Conservation (phyloP, 2,888 invertebrate genomes). For the Ophion obscuratus region DNA sequence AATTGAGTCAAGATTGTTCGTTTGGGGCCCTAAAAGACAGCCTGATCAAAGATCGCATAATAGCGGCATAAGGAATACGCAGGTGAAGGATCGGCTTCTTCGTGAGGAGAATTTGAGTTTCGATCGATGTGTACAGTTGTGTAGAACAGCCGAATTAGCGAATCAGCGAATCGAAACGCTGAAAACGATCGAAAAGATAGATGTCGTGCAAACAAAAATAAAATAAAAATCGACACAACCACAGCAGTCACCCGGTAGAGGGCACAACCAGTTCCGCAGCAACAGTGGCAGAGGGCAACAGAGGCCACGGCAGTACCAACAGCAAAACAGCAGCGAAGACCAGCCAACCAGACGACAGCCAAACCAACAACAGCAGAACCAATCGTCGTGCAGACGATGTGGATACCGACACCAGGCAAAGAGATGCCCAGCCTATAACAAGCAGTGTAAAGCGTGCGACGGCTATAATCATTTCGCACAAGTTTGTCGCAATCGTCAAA, state of each 20-base stretch:
- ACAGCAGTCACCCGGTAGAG: background rate
- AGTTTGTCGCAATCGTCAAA: too few relatives aligned
- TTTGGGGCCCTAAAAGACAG: constrained; percentile 69
- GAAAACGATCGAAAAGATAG: background rate
- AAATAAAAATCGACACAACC: background rate
- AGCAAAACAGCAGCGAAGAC: too few relatives aligned
- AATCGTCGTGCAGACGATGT: too few relatives aligned
- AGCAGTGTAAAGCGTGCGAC: too few relatives aligned
- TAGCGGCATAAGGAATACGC: constrained; percentile 67
- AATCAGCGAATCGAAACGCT: background rate
- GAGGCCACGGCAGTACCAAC: background rate
- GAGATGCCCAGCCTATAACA: too few relatives aligned
- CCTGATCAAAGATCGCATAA: constrained; percentile 69
- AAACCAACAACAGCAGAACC: too few relatives aligned
- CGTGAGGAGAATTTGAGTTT: constrained; percentile 66
- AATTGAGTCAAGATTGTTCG: constrained; percentile 65
- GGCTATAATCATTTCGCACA: too few relatives aligned
- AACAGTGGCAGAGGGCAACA: constrained; percentile 32
- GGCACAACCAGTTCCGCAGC: background rate
- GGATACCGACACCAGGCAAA: too few relatives aligned
- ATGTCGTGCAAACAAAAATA: background rate
- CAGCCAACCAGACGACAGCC: too few relatives aligned
- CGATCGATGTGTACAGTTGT: constrained; percentile 64
- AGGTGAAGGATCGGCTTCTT: constrained; percentile 67
- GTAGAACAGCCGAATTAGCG: constrained; percentile 36